Evolutionary conservation across 2,888 invertebrate species (phyloP), one percentile per base, ranked within the genome.

Genomic region (Nysson spinosus): DNA sequence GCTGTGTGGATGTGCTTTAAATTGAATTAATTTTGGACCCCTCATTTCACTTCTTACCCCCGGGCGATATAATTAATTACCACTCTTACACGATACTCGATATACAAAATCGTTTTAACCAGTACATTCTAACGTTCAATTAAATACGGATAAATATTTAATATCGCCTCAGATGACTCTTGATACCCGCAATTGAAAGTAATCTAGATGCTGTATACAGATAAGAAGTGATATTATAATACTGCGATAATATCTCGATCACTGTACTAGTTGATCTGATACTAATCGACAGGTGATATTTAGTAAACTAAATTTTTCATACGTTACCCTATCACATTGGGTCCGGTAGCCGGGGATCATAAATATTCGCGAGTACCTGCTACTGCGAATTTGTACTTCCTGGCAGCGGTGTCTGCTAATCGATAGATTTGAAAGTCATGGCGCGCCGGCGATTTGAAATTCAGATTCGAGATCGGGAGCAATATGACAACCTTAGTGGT

Each of bases 11-110:
- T 76, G 77, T 74, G 78, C 74, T 77, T 79, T 75, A 79, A 80
- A 80, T 78, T 80, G 77, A 80, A 79, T 80, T 80, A 78, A 80
- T 78, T 76, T 76, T 54, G 72, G 57, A 62, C 68, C 70, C 72
- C 74, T 74, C 77, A 62, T 50, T 55, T 28, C 47, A 42, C 20
- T 16, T 28, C 58, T 26, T 35, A 26, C 40, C 63, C 44, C 43
- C 37, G 19, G 55, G 60, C 62, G 51, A 62, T 54, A 73, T 78
- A 78, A 78, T 78, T 75, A 77, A 79, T 79, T 76, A 69, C 72
- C 51, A 64, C 63, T n/a, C 75, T 75, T 69, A 67, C 79, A 73
- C 64, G 79, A 63, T 71, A 67, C 51, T 47, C 58, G 62, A 72
- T 74, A 72, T 74, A 72, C n/a, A 74, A 74, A 72, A 72, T 72